A percentile compares a stretch with the other conserved stretches of the same genome.
Conservation (phyloP, 2,113 vertebrate species). For the Cynoglossus semilaevis region DNA sequence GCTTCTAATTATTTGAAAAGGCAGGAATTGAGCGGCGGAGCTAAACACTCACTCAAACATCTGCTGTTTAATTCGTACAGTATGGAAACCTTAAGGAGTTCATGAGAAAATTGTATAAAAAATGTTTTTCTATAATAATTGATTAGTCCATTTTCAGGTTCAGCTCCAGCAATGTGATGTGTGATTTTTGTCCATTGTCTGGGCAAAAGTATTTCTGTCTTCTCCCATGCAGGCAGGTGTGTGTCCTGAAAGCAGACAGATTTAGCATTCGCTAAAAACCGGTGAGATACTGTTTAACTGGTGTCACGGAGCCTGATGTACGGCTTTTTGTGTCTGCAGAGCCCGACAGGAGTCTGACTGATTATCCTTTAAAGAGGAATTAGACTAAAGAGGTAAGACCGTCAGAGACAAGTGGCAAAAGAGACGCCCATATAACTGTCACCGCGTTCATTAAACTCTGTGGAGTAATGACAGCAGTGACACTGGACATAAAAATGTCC, state of each 20-base stretch:
- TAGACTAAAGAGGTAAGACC: conserved; percentile 20
- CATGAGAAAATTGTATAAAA: conserved; percentile 30
- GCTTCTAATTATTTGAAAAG: conserved; percentile 31
- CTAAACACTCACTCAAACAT: conserved; percentile 35
- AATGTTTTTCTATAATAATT: conserved; percentile 12
- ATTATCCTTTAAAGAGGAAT: conserved; percentile 34
- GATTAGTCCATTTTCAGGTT: neutral
- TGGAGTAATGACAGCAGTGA: conserved; percentile 32
- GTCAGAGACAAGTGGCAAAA: conserved; percentile 29
- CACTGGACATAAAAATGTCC: conserved; percentile 2
- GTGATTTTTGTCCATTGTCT: neutral
- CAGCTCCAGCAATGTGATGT: neutral
- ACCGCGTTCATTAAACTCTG: conserved; percentile 32
- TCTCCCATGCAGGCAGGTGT: too few relatives aligned
- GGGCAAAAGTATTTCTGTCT: too few relatives aligned
- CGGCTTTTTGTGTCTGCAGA: conserved; percentile 12
- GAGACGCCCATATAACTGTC: conserved; percentile 33
- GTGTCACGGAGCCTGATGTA: neutral
- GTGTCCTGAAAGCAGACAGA: neutral
- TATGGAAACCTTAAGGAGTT: conserved; percentile 26
- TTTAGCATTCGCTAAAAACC: conserved; percentile 4
- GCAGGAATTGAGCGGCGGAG: conserved; percentile 11
- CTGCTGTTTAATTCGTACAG: conserved; percentile 35
- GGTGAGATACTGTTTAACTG: conserved; percentile 11
- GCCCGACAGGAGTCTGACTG: conserved; percentile 21